Conservation (phyloP, 2,888 invertebrate species). For the Drosophila ezoana region DNA sequence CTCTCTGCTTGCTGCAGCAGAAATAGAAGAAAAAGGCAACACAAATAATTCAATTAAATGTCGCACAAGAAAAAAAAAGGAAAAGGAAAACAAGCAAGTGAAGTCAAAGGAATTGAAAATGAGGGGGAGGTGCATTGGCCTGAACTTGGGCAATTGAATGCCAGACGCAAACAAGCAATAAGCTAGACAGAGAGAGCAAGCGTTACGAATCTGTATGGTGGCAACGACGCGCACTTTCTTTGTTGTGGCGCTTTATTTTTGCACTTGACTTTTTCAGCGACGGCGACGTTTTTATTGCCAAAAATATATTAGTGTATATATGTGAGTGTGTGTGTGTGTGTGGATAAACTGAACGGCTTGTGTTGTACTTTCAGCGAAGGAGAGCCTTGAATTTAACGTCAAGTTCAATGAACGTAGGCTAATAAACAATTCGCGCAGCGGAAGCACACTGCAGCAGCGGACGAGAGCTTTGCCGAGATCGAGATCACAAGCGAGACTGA, state of each 20-base stretch:
- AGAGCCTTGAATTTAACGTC: constrained; percentile 61
- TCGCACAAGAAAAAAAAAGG: constrained; percentile 36
- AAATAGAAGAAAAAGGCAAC: constrained; percentile 33
- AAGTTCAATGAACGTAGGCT: constrained; percentile 67
- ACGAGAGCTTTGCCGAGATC: constrained; percentile 51
- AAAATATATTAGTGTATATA: constrained; percentile 41
- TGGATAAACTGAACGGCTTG: constrained; percentile 33
- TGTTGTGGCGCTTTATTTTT: constrained; percentile 64
- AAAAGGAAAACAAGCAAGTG: constrained; percentile 45
- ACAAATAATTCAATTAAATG: constrained; percentile 73
- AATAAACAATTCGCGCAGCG: constrained; percentile 38
- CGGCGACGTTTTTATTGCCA: constrained; percentile 71
- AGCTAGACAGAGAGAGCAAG: constrained; percentile 12
- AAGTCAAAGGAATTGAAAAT: constrained; percentile 42
- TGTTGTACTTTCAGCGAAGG: constrained; percentile 30
- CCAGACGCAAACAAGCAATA: constrained; percentile 42
- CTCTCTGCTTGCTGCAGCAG: constrained; percentile 16
- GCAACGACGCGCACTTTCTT: constrained; percentile 57
- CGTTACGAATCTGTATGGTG: constrained; percentile 26
- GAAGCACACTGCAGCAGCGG: constrained; percentile 35
- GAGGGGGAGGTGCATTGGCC: constrained; percentile 26
- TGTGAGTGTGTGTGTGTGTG: constrained; percentile 15
- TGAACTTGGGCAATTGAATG: constrained; percentile 69
- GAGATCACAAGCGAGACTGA: constrained; percentile 62
- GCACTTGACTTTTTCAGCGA: constrained; percentile 73